Percentiles rank a stretch among this genome's conserved stretches.
Evolutionary conservation across 1,140 invertebrate species (phyloP).

Genomic region (Bombyx mori): ASM3026992v2 NC_085118.1:3777501-3778000

Average conservation of each 20-base stretch:
- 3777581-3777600: not conserved
- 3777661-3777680: not conserved
- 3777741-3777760: not conserved
- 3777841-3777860: slow-evolving; percentile 20
- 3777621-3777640: not conserved
- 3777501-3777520: too few relatives aligned
- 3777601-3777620: not conserved
- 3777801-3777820: slow-evolving; percentile 40
- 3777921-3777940: too few relatives aligned
- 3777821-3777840: slow-evolving; percentile 20
- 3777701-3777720: not conserved
- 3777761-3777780: slow-evolving; percentile 16
- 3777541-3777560: not conserved
- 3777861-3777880: slow-evolving; percentile 7
- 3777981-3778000: too few relatives aligned
- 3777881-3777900: not conserved
- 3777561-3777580: not conserved
- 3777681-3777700: slow-evolving; percentile 1
- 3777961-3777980: too few relatives aligned
- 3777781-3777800: slow-evolving; percentile 33
- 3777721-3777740: not conserved
- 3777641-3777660: not conserved
- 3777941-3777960: too few relatives aligned
- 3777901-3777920: not conserved
- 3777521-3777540: too few relatives aligned